phyloP scores from a whole-genome alignment of 2,888 invertebrate genomes.

The Drosophila mercatorum region DNA sequence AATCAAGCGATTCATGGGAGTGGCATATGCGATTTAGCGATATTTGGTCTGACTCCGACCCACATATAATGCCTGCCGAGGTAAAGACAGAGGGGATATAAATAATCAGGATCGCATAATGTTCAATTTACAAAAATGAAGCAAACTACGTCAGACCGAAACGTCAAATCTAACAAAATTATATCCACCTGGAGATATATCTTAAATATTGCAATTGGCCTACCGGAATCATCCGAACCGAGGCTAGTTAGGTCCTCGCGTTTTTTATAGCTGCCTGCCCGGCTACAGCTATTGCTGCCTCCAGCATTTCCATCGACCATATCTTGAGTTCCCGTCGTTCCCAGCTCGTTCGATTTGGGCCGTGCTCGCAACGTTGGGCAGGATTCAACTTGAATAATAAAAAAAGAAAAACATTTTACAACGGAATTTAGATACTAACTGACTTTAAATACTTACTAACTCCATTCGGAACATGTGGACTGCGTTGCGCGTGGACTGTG shows the following conservation, averaged over 20 bases:
- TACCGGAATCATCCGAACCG: slow-evolving; percentile 87
- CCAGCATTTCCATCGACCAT: slow-evolving; percentile 39
- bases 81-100: slow-evolving; percentile 2
- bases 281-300: slow-evolving; percentile 62
- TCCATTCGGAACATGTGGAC: slow-evolving; percentile 38
- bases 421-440: background rate
- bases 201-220: slow-evolving; percentile 16
- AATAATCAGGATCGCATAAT: slow-evolving; percentile 21
- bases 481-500: slow-evolving; percentile 40
- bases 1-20: slow-evolving; percentile 91
- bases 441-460: slow-evolving; percentile 51
- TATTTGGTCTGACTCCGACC: slow-evolving; percentile 85
- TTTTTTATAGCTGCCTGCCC: slow-evolving; percentile 79
- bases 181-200: background rate
- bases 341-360: slow-evolving; percentile 74
- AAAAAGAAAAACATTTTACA: background rate
- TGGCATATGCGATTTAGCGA: slow-evolving; percentile 85
- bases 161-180: background rate
- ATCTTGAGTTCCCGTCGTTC: slow-evolving; percentile 48
- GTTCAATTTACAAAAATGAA: slow-evolving; percentile 11
- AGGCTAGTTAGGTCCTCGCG: slow-evolving; percentile 86
- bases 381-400: slow-evolving; percentile 57
- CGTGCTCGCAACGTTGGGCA: slow-evolving; percentile 75
- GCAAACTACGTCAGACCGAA: background rate
- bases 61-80: slow-evolving; percentile 85